A percentile compares a stretch with the other conserved stretches of the same genome.
Evolutionary conservation across 2,797 vertebrate genomes (phyloP).

Genomic region (Ambastaia sidthimunki): DNA sequence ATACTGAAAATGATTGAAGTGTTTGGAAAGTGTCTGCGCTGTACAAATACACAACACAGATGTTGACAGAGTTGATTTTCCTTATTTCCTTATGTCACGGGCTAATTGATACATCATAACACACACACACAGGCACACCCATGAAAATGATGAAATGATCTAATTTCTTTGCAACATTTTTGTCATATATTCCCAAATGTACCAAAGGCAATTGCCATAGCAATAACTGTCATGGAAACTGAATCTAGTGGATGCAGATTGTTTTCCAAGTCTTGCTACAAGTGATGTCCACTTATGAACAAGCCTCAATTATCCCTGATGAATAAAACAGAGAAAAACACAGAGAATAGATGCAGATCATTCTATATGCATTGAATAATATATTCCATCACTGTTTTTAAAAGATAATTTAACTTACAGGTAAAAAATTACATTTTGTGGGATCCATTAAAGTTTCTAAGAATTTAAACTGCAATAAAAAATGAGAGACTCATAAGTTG

Average conservation of each 20-base stretch:
- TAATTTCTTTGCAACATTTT: not conserved
- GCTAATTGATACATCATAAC: not conserved
- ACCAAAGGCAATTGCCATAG: conserved; percentile 23
- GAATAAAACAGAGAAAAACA: not conserved
- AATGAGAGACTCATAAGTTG: too few species aligned
- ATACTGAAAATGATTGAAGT: not conserved
- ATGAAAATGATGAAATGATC: not conserved
- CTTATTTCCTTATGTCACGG: not conserved
- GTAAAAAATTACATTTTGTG: too few species aligned
- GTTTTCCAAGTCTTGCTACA: not conserved
- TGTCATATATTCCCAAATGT: not conserved
- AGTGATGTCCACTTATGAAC: not conserved
- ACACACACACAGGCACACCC: not conserved
- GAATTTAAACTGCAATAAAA: too few species aligned
- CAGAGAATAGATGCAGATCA: too few species aligned
- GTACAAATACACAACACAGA: conserved; percentile 4
- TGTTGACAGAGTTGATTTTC: not conserved
- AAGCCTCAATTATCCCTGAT: not conserved
- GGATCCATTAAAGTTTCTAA: too few species aligned
- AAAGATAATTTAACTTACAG: too few species aligned
- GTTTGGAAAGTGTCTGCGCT: not conserved
- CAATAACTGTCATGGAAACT: conserved; percentile 50
- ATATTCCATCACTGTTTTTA: too few species aligned
- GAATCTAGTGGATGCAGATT: not conserved
- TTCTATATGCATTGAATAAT: too few species aligned